These are phyloP conservation scores for Phlogophora meticulosa DNA, from an alignment of 2,888 invertebrate species.

Conservation along the genomic window DNA sequence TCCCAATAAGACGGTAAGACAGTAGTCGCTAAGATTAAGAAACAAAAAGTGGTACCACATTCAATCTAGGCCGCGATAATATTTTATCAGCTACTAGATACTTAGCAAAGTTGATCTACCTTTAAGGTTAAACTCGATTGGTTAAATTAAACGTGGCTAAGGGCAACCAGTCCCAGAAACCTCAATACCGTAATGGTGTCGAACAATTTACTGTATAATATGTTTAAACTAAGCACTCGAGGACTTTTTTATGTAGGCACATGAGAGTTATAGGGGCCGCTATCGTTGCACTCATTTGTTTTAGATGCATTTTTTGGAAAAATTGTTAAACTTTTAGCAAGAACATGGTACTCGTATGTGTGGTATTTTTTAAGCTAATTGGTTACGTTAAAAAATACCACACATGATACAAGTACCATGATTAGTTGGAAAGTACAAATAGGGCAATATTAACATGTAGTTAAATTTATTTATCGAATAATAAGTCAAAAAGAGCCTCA, in stretches of 20 bases:
- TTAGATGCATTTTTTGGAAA: constrained; percentile 36
- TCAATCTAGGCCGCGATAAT: constrained; percentile 28
- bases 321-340: background rate
- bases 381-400: background rate
- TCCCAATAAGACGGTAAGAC: constrained; percentile 4
- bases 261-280: constrained; percentile 39
- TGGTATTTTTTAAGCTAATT: background rate
- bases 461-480: background rate
- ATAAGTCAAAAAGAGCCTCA: background rate
- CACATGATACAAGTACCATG: too few species aligned
- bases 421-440: too few species aligned
- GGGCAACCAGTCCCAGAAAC: constrained; percentile 77
- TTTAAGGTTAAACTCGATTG: constrained; percentile 38
- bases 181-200: constrained; percentile 65
- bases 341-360: background rate
- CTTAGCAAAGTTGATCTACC: constrained; percentile 32
- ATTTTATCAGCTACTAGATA: constrained; percentile 20
- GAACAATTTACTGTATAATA: constrained; percentile 40
- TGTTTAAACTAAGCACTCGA: constrained; percentile 39
- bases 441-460: too few species aligned
- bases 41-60: constrained; percentile 12
- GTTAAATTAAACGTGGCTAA: constrained; percentile 64
- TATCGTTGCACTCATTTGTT: constrained; percentile 25
- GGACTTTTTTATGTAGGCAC: constrained; percentile 30
- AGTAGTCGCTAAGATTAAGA: background rate